A percentile compares a stretch with the other conserved stretches of the same genome.
Evolutionary conservation across 2,888 invertebrate genomes (phyloP).

Genomic region (Coenonympha glycerion): DNA sequence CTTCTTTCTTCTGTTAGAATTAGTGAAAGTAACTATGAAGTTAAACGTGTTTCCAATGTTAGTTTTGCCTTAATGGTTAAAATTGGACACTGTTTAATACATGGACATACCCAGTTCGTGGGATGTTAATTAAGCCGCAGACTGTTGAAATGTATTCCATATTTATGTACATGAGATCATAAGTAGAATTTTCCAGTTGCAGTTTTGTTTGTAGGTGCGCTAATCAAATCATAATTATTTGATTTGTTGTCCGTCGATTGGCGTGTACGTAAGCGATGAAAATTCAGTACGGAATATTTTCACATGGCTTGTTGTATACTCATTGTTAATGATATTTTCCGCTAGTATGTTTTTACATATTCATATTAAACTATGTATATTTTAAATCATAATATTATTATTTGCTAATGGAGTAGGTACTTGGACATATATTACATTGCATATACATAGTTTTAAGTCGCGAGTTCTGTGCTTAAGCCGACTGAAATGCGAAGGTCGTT

Average conservation of each 20-base stretch:
- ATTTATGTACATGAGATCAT: constrained; percentile 1
- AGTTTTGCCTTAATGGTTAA: too few species aligned
- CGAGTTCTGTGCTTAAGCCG: constrained; percentile 1
- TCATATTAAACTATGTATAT: too few species aligned
- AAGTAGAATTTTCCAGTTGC: constrained; percentile 6
- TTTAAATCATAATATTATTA: too few species aligned
- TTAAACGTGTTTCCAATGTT: too few species aligned
- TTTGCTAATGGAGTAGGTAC: too few species aligned
- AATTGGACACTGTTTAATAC: too few species aligned
- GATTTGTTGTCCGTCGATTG: background rate
- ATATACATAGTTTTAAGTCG: background rate
- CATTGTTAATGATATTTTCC: constrained; percentile 3
- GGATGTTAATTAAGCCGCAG: background rate
- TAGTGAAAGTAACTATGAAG: too few species aligned
- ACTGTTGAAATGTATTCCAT: background rate
- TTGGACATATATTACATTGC: background rate
- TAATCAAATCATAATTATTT: background rate
- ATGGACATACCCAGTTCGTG: background rate
- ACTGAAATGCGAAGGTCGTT: constrained; percentile 23
- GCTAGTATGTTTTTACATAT: background rate
- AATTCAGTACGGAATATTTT: constrained; percentile 10
- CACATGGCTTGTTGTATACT: constrained; percentile 1
- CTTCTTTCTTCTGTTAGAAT: background rate
- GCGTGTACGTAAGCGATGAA: constrained; percentile 2
- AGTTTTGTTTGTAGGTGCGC: constrained; percentile 2